phyloP scores from a whole-genome alignment of 1,140 invertebrate species.

The Hydropsyche tenuis region DNA sequence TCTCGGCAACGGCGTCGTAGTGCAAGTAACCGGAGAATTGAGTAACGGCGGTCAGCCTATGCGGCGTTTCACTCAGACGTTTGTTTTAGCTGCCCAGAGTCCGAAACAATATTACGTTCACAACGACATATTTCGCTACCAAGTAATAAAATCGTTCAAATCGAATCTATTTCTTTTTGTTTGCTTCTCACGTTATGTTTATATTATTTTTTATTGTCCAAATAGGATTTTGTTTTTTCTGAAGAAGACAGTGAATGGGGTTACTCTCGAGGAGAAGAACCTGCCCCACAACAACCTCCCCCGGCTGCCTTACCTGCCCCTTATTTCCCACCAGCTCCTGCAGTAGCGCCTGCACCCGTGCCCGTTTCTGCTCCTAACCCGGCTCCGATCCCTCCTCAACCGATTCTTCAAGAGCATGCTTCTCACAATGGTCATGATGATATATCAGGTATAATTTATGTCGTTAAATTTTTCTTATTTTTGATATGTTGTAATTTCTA shows the following conservation, averaged over 20 bases:
- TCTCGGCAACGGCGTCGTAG: constrained; percentile 91
- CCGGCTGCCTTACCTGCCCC: constrained; percentile 50
- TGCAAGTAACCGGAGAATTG: constrained; percentile 95
- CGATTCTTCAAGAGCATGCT: constrained; percentile 56
- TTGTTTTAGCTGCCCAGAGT: constrained; percentile 92
- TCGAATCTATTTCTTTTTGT: not conserved
- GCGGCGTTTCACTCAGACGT: constrained; percentile 97
- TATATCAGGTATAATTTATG: constrained; percentile 50
- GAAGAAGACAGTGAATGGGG: constrained; percentile 73
- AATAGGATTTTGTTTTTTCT: constrained; percentile 77
- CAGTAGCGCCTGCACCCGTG: constrained; percentile 44
- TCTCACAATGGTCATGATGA: constrained; percentile 56
- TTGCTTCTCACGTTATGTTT: not conserved
- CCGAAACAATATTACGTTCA: constrained; percentile 98
- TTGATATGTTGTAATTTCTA: constrained; percentile 6
- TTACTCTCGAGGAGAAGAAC: constrained; percentile 61
- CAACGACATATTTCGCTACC: constrained; percentile 98
- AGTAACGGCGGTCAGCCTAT: constrained; percentile 96
- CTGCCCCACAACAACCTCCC: constrained; percentile 52
- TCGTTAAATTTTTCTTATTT: no score
- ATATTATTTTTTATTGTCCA: constrained; percentile 6
- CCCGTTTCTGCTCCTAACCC: constrained; percentile 55
- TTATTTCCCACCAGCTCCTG: constrained; percentile 51
- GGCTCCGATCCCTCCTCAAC: constrained; percentile 54
- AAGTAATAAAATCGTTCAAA: constrained; percentile 63